Percentiles rank a stretch among this genome's conserved stretches.
Conservation (phyloP, 2,888 invertebrate genomes). For the Campoletis raptor region DNA sequence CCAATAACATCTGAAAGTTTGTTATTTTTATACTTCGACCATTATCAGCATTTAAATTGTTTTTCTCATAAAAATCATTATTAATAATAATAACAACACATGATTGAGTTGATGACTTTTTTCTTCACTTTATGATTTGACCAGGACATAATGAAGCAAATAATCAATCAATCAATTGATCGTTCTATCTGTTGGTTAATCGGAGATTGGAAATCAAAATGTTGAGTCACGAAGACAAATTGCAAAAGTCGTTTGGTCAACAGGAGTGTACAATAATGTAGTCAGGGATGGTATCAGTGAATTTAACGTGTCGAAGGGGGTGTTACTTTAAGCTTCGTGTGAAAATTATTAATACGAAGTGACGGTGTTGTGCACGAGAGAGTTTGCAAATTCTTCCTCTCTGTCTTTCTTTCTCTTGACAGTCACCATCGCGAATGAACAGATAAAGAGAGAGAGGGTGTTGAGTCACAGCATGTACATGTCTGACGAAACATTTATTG, state of each 20-base stretch:
- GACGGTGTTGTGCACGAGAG: conserved; percentile 62
- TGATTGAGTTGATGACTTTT: neutral
- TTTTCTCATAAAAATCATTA: neutral
- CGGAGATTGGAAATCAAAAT: conserved; percentile 63
- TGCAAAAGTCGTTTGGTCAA: conserved; percentile 69
- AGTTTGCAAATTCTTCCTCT: conserved; percentile 41
- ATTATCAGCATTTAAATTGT: neutral
- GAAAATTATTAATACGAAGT: conserved; percentile 76
- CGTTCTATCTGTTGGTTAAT: conserved; percentile 17
- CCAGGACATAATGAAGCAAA: neutral
- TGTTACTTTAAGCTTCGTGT: conserved; percentile 42
- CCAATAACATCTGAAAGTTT: conserved; percentile 45
- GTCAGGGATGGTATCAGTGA: conserved; percentile 50
- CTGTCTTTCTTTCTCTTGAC: conserved; percentile 60
- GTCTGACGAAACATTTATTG: conserved; percentile 66
- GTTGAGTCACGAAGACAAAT: conserved; percentile 81
- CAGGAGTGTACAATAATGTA: conserved; percentile 7
- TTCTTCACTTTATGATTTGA: neutral
- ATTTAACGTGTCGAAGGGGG: conserved; percentile 46
- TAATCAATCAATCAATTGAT: neutral
- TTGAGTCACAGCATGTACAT: conserved; percentile 7
- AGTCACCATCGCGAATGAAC: conserved; percentile 52
- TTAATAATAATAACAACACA: neutral
- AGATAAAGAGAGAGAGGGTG: conserved; percentile 2
- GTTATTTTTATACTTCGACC: neutral